Evolutionary conservation across 2,113 vertebrate genomes (phyloP).

Genomic region (Eonycteris spelaea): DNA sequence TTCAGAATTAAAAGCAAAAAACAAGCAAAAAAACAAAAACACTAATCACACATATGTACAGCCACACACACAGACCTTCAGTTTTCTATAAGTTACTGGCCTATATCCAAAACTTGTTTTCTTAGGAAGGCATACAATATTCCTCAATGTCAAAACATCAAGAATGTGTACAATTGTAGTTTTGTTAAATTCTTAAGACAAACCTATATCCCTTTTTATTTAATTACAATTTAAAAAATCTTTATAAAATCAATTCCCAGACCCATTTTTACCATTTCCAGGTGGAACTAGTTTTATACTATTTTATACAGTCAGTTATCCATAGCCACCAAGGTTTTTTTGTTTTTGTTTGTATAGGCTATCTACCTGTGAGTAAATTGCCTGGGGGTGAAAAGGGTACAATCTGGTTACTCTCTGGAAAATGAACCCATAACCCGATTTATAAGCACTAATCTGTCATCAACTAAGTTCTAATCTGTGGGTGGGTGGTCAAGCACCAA

Average conservation of each 20-base stretch:
- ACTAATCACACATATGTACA: neutral
- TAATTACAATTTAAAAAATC: neutral
- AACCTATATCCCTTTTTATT: neutral
- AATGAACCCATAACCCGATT: neutral
- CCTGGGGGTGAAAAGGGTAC: neutral
- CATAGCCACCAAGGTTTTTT: neutral
- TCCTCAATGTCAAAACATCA: neutral
- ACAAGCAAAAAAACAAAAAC: neutral
- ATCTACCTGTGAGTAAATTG: neutral
- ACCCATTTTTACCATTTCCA: neutral
- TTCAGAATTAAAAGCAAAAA: neutral
- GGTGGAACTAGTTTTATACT: neutral
- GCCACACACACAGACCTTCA: neutral
- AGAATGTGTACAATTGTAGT: neutral
- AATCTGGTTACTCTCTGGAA: neutral
- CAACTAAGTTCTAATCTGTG: neutral
- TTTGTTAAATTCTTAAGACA: neutral
- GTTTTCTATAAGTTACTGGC: neutral
- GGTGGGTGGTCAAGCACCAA: neutral
- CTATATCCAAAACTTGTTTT: neutral
- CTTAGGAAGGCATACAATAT: neutral
- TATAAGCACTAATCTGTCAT: neutral
- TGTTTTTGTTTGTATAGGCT: too few relatives aligned
- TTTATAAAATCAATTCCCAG: neutral
- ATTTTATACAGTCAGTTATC: neutral